These are phyloP conservation scores for Yponomeuta malinellus DNA, from an alignment of 2,888 invertebrate genomes.

Conservation along the genomic window DNA sequence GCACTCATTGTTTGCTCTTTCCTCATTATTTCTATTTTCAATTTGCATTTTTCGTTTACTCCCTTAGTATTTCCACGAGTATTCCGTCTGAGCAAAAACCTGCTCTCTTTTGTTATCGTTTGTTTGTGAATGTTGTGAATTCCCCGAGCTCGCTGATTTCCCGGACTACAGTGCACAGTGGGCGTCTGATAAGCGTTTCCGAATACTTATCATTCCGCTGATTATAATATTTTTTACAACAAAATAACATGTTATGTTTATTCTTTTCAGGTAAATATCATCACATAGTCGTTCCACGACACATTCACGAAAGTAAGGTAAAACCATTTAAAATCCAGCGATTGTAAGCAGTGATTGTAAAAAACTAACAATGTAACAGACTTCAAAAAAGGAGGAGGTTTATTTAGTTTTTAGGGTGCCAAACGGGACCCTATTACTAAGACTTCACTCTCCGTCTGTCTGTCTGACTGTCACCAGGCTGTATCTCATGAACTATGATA, in stretches of 20 bases:
- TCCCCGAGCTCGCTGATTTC: neutral
- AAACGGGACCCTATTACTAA: no score
- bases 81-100: neutral
- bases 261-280: conserved; percentile 8
- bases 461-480: no score
- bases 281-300: neutral
- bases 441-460: no score
- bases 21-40: conserved; percentile 40
- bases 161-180: neutral
- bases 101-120: neutral
- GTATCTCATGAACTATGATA: no score
- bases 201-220: neutral
- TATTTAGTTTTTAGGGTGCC: no score
- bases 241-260: neutral
- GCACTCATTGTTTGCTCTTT: conserved; percentile 53
- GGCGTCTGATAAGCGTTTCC: neutral
- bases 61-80: neutral
- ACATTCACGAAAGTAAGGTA: neutral
- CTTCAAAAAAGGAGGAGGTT: no score
- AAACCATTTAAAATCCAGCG: neutral
- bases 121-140: conserved; percentile 1
- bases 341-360: neutral
- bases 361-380: neutral
- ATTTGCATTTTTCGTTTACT: conserved; percentile 19
- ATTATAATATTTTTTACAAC: neutral